Conservation (phyloP, 1,140 invertebrate genomes). For the Caenorhabditis inopinata region DNA sequence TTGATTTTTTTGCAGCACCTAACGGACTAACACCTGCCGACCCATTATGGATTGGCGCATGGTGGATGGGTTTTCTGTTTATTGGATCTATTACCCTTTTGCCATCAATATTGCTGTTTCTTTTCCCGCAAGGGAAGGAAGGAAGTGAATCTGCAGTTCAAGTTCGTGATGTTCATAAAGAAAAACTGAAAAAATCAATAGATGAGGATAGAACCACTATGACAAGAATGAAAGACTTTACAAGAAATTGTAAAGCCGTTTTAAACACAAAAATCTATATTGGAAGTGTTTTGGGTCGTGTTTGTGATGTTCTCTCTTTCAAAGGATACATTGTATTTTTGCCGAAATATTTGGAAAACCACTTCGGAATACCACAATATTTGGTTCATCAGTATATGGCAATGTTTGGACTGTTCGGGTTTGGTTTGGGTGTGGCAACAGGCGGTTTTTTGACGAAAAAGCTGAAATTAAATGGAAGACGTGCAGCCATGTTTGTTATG, state of each 20-base stretch:
- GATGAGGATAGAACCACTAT: conserved; percentile 19
- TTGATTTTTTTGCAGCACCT: too few relatives aligned
- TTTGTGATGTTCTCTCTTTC: conserved; percentile 63
- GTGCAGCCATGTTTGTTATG: conserved; percentile 59
- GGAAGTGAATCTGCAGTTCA: background rate
- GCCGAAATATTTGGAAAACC: conserved; percentile 65
- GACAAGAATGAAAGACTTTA: conserved; percentile 44
- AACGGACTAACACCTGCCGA: conserved; percentile 54
- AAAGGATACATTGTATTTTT: conserved; percentile 65
- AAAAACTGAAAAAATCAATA: conserved; percentile 55
- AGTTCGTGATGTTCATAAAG: background rate
- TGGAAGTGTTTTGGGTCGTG: conserved; percentile 56
- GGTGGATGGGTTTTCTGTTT: conserved; percentile 64
- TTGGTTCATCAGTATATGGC: conserved; percentile 64
- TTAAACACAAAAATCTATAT: conserved; percentile 57
- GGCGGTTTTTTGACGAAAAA: conserved; percentile 40
- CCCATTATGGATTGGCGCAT: conserved; percentile 63
- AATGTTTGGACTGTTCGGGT: conserved; percentile 65
- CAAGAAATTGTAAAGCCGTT: conserved; percentile 48
- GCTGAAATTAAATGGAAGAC: conserved; percentile 58
- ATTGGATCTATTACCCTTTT: conserved; percentile 52
- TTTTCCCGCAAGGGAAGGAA: conserved; percentile 55
- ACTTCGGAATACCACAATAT: conserved; percentile 66
- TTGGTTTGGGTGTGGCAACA: conserved; percentile 55
- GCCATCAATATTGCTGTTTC: conserved; percentile 57